Conservation (phyloP, 2,797 vertebrate species). For the Prunella strophiata region DNA sequence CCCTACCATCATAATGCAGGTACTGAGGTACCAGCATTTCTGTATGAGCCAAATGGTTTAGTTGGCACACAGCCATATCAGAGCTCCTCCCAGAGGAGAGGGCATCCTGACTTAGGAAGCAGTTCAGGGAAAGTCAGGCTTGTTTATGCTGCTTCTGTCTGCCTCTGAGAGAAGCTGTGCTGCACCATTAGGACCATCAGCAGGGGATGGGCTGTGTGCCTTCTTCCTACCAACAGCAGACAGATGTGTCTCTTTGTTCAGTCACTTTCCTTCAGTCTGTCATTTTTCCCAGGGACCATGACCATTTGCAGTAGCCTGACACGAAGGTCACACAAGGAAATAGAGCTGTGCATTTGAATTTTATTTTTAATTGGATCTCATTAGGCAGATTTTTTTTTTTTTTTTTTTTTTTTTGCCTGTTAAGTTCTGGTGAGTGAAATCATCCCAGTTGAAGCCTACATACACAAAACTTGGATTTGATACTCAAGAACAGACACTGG, state of each 20-base stretch:
- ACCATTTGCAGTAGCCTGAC: constrained; percentile 22
- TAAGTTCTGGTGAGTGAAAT: not conserved
- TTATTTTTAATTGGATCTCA: constrained; percentile 22
- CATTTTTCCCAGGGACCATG: constrained; percentile 17
- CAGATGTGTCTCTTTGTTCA: constrained; percentile 48
- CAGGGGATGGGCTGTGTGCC: not conserved
- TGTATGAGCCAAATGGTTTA: not conserved
- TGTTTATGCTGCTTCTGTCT: not conserved
- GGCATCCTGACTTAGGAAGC: not conserved
- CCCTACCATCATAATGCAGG: not conserved
- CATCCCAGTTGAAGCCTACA: not conserved
- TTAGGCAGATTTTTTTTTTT: not conserved
- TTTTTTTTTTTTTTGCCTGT: not conserved
- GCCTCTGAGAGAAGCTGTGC: not conserved
- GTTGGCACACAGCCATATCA: not conserved
- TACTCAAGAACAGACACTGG: not conserved
- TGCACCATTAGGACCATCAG: not conserved
- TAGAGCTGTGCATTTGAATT: not conserved
- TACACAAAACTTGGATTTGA: not conserved
- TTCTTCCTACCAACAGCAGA: not conserved
- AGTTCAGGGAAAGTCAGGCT: not conserved
- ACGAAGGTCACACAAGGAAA: not conserved
- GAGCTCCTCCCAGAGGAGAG: constrained; percentile 7
- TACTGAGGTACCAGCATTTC: not conserved
- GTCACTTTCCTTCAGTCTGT: constrained; percentile 6